Base-by-base conservation (phyloP, 1,140 invertebrate species). In the Macrostomum lignano region DNA sequence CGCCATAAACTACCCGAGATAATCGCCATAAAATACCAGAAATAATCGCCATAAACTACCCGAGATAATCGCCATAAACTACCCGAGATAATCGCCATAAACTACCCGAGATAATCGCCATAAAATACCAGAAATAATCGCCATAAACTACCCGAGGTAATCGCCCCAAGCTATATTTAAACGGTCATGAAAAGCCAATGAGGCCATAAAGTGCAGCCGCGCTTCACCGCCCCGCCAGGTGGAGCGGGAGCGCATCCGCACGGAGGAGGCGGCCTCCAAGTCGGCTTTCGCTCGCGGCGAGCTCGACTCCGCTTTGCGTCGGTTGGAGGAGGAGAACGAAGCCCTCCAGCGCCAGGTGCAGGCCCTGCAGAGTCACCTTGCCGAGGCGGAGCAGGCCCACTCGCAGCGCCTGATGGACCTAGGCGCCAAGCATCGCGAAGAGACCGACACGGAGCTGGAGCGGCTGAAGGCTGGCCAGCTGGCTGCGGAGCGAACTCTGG, bases 401-500 rank as follows among this genome's bases (percentile, higher is more conserved):
- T 9, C 23, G 9, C 23, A 24, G n/a, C 9, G 54, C 35, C 33
- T 60, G 43, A 55, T 58, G 37, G 57, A 61, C 31, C 40, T 60
- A 29, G 53, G 52, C 7, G 50, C 51, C 4, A 44, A 52, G 15
- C 53, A 62, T 42, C 47, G 49, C 33, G 76, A 20, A 55, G 76
- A 82, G 49, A 77, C 70, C 34, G 70, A 72, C 47, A 47, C 63
- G 26, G 78, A 84, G 47, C 60, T 71, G 4, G 77, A 82, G 42
- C 62, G 74, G 41, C 67, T 76, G 39, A 61, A 74, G 35, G 70
- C 71, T 11, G 73, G 74, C n/a, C 74, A 81, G 43, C 47, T 75
- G 31, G 76, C 82, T 51, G 74, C 77, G 0, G 75, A 84, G 48
- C 64, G 74, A 43, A 55, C 81, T 24, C 58, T 84, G 3, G 76